Evolutionary conservation across 2,888 invertebrate species (phyloP).

Genomic region (Callimorpha dominula): DNA sequence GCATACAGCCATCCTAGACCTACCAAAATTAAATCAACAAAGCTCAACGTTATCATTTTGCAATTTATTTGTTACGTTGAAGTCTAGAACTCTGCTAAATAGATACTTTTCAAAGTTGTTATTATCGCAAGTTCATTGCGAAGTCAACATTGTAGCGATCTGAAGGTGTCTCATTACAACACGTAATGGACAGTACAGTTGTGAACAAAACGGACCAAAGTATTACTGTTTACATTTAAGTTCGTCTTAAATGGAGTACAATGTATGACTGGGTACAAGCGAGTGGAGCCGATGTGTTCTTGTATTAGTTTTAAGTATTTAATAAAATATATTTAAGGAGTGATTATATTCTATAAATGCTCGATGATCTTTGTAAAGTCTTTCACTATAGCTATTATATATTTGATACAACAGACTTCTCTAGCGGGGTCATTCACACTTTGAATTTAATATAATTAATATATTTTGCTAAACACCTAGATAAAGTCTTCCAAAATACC

Average conservation of each 20-base stretch:
- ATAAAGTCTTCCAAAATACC: conserved; percentile 43
- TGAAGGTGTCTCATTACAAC: conserved; percentile 45
- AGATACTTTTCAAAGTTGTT: not conserved
- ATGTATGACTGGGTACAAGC: conserved; percentile 50
- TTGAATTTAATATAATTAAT: conserved; percentile 16
- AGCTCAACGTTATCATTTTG: not conserved
- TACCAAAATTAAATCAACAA: not conserved
- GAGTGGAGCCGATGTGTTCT: conserved; percentile 58
- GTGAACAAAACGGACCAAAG: conserved; percentile 70
- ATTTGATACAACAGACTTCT: conserved; percentile 40
- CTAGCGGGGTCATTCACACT: conserved; percentile 9
- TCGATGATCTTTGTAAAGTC: conserved; percentile 39
- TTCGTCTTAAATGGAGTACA: conserved; percentile 52
- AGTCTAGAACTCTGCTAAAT: not conserved
- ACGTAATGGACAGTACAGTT: conserved; percentile 55
- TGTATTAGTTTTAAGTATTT: conserved; percentile 50
- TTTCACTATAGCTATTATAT: conserved; percentile 37
- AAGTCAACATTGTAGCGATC: conserved; percentile 25
- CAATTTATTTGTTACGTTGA: not conserved
- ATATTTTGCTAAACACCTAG: conserved; percentile 38
- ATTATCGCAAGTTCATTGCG: conserved; percentile 32
- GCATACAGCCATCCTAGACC: not conserved
- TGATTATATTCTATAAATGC: conserved; percentile 53
- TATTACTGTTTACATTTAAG: conserved; percentile 60
- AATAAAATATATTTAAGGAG: conserved; percentile 35